Conservation (phyloP, 2,113 vertebrate genomes). For the Pagrus major region DNA sequence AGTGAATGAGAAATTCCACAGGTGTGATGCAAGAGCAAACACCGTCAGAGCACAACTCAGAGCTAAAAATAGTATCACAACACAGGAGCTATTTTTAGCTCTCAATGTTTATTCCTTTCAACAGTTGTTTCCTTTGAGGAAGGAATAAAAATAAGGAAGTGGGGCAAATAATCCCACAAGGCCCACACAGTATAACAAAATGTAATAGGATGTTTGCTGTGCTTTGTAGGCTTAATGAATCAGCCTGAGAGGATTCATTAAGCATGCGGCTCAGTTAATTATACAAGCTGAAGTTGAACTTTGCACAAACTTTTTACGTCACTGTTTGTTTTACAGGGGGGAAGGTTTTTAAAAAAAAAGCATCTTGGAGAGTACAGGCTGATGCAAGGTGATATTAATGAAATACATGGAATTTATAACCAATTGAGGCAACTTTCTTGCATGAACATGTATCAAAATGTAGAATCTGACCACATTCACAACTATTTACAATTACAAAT, state of each 20-base stretch:
- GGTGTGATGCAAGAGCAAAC: slow-evolving; percentile 51
- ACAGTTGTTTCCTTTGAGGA: slow-evolving; percentile 17
- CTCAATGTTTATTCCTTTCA: neutral
- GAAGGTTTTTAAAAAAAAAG: neutral
- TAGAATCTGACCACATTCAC: neutral
- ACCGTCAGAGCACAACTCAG: neutral
- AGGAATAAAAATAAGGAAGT: slow-evolving; percentile 8
- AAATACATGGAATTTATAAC: neutral
- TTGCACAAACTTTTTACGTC: neutral
- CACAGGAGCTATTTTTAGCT: slow-evolving; percentile 52
- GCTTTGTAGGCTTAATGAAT: slow-evolving; percentile 3
- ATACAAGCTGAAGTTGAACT: neutral
- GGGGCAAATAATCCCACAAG: neutral
- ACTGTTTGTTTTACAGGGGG: neutral
- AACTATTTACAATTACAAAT: neutral
- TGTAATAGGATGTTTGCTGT: neutral
- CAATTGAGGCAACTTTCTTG: neutral
- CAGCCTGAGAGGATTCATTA: neutral
- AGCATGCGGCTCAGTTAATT: neutral
- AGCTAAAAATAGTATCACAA: slow-evolving; percentile 64
- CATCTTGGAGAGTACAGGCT: neutral
- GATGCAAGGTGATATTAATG: neutral
- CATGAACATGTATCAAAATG: neutral
- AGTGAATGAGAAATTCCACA: slow-evolving; percentile 39
- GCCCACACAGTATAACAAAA: neutral